A percentile compares a stretch with the other conserved stretches of the same genome.
Evolutionary conservation across 2,888 invertebrate species (phyloP).

Genomic region (Ectemnius cavifrons): DNA sequence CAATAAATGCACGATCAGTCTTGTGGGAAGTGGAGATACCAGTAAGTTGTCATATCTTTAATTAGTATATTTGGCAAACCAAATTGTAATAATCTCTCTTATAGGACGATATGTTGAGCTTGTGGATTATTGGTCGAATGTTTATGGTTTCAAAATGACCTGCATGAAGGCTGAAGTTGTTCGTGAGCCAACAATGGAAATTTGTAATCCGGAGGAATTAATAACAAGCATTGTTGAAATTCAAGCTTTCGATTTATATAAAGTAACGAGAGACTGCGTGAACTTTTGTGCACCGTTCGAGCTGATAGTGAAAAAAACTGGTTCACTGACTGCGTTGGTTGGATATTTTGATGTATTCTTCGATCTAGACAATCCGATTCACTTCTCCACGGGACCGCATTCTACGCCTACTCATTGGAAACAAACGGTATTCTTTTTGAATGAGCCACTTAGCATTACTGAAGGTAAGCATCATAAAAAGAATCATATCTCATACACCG

Average conservation of each 20-base stretch:
- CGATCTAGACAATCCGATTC: constrained; percentile 83
- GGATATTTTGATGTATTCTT: constrained; percentile 96
- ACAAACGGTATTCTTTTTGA: constrained; percentile 93
- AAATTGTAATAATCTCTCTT: constrained; percentile 54
- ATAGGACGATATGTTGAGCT: constrained; percentile 84
- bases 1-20: constrained; percentile 89
- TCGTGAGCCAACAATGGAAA: constrained; percentile 86
- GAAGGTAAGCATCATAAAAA: constrained; percentile 78
- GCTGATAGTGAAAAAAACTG: constrained; percentile 83
- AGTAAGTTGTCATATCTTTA: constrained; percentile 75
- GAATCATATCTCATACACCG: too few relatives aligned
- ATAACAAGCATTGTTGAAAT: constrained; percentile 73
- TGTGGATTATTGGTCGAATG: constrained; percentile 94
- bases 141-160: constrained; percentile 96
- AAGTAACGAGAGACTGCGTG: constrained; percentile 85
- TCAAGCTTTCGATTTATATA: constrained; percentile 84
- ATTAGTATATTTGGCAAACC: neutral
- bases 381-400: constrained; percentile 89
- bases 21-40: constrained; percentile 88
- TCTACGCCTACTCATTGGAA: constrained; percentile 94
- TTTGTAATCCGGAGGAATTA: constrained; percentile 76
- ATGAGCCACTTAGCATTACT: constrained; percentile 85
- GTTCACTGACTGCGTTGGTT: constrained; percentile 87
- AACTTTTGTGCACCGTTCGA: constrained; percentile 86
- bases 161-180: constrained; percentile 92